Base-by-base conservation (phyloP, 1,140 invertebrate species). In the Camponotus floridanus region DNA sequence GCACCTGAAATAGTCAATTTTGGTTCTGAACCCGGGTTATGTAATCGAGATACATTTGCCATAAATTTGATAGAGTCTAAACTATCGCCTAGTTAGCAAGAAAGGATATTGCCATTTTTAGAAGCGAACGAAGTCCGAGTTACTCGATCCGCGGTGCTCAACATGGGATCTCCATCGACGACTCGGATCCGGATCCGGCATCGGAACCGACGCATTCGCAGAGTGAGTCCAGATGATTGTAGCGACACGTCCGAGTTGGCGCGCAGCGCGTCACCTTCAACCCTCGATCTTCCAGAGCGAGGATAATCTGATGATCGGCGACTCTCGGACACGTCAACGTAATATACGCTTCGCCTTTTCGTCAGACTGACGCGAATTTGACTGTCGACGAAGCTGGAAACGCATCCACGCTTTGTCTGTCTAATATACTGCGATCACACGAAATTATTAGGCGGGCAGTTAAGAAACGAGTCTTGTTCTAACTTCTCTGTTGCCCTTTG, bases 191-290 rank as follows among this genome's bases (percentile, higher is more conserved):
- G 11, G 94, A 95, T 81, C 94, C 87, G n/a, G 86, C 86, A 48
- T 92, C 91, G 26, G 93, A 94, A 57, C 90, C 91, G 61, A 94
- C 92, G 67, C 93, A 94, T 67, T 94, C 94, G 65, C 93, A 93
- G 67, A 94, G 94, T 76, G 94, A 94, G 84, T 94, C 93, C 83
- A 94, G 94, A 91, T 95, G 94, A 95, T 93, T 94, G 86, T 94
- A 94, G 91, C 91, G 86, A 89, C 91, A 86, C 64, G 74, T 84
- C 90, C 88, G 84, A 70, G 57, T 87, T 85, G 90, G 87, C 83
- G 88, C 83, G 51, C 92, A 92, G 70, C 89, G 90, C 91, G 91
- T 92, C 89, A 88, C 88, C 84, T 92, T 92, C 73, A 76, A 93
- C 80, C 70, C 68, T 21, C 87, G 65, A n/a, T 87, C 86, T 57